Base-by-base conservation (phyloP, 2,113 vertebrate species). In the Lepisosteus osseus region DNA sequence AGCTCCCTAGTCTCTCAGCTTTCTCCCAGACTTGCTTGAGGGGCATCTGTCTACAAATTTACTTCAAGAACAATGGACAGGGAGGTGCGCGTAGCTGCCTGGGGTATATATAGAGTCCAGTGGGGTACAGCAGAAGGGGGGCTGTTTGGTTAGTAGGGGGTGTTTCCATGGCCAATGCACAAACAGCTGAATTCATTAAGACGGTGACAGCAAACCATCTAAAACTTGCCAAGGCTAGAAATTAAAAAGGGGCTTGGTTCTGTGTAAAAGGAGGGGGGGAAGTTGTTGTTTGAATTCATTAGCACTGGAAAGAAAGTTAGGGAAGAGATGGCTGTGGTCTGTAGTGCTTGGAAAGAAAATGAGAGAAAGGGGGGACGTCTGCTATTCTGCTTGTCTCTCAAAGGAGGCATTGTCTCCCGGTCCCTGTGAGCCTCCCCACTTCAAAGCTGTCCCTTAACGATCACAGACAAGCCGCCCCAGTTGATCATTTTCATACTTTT, bases 131-230 rank as follows among this genome's bases (percentile, higher is more conserved):
- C 76, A 81, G 73, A 73, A 74, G 75, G 74, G 77, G 88, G 73
- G 76, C 74, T 61, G 51, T 54, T 14, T 42, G 6, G 47, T 51
- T 51, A 9, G 9, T 6, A 51, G 80, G 84, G 82, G 80, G 83
- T 84, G 82, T 82, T 90, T 86, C 87, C 85, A 86, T 92, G 90
- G 87, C 90, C 90, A 92, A 93, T 87, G 82, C 90, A 93, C 93
- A 95, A 94, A 92, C 92, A 94, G 91, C 85, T 92, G 87, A 92
- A 92, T 95, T 94, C 90, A 94, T 95, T 94, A 94, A 92, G 84
- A 88, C 83, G 84, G 82, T 87, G 85, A 89, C 87, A 91, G 88
- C 90, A 88, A 90, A 89, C 89, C 75, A 79, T 83, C 86, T 7
- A 74, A 84, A 86, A 90, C 87, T 89, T 89, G 89, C 90, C 90